phyloP scores from a whole-genome alignment of 2,888 invertebrate genomes.

The Trichogramma dendrolimi region DNA sequence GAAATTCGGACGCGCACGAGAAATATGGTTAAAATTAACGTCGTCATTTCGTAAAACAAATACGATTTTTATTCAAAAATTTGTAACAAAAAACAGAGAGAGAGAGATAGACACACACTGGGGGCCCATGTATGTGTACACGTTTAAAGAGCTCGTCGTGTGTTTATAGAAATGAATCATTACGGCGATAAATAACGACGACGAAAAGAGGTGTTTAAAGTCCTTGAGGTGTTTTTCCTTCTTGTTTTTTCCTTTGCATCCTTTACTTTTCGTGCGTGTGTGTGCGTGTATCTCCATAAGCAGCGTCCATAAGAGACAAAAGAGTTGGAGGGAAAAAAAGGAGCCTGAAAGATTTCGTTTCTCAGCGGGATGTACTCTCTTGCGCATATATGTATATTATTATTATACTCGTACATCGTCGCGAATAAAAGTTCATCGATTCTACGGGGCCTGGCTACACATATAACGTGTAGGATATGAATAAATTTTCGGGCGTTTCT shows the following conservation, averaged over 20 bases:
- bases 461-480: too few species aligned
- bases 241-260: background rate
- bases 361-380: conserved; percentile 21
- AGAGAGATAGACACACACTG: background rate
- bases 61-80: conserved; percentile 30
- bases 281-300: background rate
- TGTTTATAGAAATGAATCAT: conserved; percentile 25
- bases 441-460: conserved; percentile 9
- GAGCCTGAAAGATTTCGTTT: conserved; percentile 13
- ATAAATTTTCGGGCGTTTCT: too few species aligned
- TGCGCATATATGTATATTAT: too few species aligned
- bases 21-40: conserved; percentile 31
- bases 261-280: conserved; percentile 4
- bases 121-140: too few species aligned
- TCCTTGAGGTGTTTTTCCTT: conserved; percentile 1
- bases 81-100: conserved; percentile 13
- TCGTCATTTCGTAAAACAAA: conserved; percentile 27
- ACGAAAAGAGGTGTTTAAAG: conserved; percentile 26
- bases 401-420: background rate
- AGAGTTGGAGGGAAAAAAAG: background rate
- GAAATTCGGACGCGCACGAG: background rate
- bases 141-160: too few species aligned
- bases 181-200: conserved; percentile 29
- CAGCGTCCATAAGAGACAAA: background rate
- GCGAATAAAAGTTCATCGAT: conserved; percentile 29